A percentile compares a stretch with the other conserved stretches of the same genome.
Conservation (phyloP, 2,113 vertebrate species). For the Campylorhamphus procurvoides region DNA sequence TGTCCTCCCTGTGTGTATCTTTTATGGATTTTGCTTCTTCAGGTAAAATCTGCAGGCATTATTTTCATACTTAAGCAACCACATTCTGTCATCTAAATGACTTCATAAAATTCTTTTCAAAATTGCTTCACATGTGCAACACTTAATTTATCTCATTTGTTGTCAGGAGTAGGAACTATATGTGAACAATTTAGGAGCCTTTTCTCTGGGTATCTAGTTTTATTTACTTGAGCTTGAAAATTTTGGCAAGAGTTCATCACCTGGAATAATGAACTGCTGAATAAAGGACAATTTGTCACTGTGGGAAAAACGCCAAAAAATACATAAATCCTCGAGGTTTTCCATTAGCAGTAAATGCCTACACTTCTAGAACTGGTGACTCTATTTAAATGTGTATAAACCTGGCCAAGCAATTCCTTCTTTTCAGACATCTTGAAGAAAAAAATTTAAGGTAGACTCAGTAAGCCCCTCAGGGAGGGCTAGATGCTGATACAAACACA, state of each 20-base stretch:
- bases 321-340: background rate
- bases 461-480: background rate
- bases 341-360: slow-evolving; percentile 15
- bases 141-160: slow-evolving; percentile 17
- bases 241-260: slow-evolving; percentile 27
- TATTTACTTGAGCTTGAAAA: slow-evolving; percentile 26
- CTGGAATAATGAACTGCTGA: slow-evolving; percentile 28
- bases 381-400: background rate
- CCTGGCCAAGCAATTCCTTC: background rate
- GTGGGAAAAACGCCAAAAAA: background rate
- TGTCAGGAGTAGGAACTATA: background rate
- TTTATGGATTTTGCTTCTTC: slow-evolving; percentile 21
- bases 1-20: slow-evolving; percentile 6
- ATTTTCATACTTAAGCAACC: background rate
- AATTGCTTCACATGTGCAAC: background rate
- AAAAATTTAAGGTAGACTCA: background rate
- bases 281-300: slow-evolving; percentile 19
- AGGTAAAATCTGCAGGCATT: background rate
- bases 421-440: background rate
- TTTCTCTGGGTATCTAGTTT: background rate
- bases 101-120: slow-evolving; percentile 16
- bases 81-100: slow-evolving; percentile 5
- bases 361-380: background rate
- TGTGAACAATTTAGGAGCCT: background rate
- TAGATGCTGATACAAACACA: background rate